Percentiles rank a stretch among this genome's conserved stretches.
These are phyloP conservation scores for Scaptomyza reducta DNA, from an alignment of 2,888 invertebrate genomes.

Conservation along the genomic window DNA sequence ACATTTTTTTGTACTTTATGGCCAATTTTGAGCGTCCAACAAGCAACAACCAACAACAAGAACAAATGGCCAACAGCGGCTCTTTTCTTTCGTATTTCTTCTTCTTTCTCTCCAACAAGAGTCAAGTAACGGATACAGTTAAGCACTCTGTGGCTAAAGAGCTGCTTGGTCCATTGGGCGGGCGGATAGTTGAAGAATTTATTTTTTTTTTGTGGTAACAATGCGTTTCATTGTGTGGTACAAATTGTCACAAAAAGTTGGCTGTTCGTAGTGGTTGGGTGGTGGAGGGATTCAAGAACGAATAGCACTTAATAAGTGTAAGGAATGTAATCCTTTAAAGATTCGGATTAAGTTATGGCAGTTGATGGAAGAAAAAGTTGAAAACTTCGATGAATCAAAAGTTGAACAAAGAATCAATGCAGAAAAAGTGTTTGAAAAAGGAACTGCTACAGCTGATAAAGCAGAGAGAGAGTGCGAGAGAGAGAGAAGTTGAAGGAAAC, in stretches of 20 bases:
- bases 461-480: neutral
- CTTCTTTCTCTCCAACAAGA: constrained; percentile 14
- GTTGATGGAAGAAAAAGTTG: neutral
- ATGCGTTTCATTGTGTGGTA: constrained; percentile 63
- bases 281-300: too few relatives aligned
- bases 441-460: neutral
- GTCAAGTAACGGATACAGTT: constrained; percentile 61
- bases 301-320: too few relatives aligned
- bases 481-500: neutral
- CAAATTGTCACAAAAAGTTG: constrained; percentile 67
- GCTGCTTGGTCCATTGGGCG: neutral
- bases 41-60: constrained; percentile 46
- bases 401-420: neutral
- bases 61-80: constrained; percentile 54
- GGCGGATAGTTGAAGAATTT: constrained; percentile 7
- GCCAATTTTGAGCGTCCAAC: constrained; percentile 61
- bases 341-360: neutral
- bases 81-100: constrained; percentile 7
- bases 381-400: neutral
- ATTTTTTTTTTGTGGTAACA: constrained; percentile 56
- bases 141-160: neutral
- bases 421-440: neutral
- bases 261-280: constrained; percentile 2
- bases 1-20: constrained; percentile 66
- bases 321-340: too few relatives aligned